Percentiles rank a stretch among this genome's conserved stretches.
Evolutionary conservation across 2,797 vertebrate genomes (phyloP).

Genomic region (Micropoecilia bifurca): DNA sequence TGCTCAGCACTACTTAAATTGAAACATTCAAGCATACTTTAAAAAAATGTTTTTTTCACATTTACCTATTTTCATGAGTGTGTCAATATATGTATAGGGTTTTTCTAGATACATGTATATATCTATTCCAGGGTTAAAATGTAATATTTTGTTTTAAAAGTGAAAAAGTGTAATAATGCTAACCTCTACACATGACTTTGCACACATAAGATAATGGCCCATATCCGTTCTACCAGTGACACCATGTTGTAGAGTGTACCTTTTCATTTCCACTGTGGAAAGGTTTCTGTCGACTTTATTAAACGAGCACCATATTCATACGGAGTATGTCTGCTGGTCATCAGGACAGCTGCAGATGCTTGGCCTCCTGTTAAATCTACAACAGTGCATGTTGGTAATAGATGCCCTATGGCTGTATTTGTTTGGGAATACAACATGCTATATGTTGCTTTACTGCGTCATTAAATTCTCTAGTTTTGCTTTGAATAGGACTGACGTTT

Average conservation of each 20-base stretch:
- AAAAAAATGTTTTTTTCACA: background rate
- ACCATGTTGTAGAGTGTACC: background rate
- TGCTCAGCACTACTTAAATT: background rate
- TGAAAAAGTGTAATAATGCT: background rate
- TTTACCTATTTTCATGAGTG: background rate
- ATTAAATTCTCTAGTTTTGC: background rate
- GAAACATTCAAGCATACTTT: background rate
- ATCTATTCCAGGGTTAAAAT: background rate
- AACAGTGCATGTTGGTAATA: background rate
- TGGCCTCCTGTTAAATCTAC: background rate
- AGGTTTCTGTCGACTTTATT: background rate
- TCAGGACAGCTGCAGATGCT: constrained; percentile 9
- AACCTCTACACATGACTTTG: background rate
- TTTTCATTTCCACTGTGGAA: background rate
- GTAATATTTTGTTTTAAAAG: background rate
- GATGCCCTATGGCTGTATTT: background rate
- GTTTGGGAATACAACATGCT: background rate
- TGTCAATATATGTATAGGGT: no score
- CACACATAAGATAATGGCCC: background rate
- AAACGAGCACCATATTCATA: background rate
- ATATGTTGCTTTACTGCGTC: background rate
- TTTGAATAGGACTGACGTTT: background rate
- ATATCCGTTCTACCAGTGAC: background rate
- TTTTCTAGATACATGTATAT: background rate
- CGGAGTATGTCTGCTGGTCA: background rate